These are phyloP conservation scores for Zeugodacus cucurbitae DNA, from an alignment of 1,140 invertebrate species.

Conservation along the genomic window DNA sequence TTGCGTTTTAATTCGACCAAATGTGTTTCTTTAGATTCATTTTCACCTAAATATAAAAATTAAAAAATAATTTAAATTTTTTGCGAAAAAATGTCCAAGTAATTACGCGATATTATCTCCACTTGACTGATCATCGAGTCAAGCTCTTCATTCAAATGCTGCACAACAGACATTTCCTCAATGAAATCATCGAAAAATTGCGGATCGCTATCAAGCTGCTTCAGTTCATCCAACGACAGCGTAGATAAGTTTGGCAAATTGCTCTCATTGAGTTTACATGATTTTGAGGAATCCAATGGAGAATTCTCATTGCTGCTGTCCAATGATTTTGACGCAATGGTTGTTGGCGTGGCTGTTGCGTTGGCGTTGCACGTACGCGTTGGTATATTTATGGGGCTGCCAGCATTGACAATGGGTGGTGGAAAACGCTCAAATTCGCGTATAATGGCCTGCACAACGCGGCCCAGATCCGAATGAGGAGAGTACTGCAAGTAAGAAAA, in stretches of 20 bases:
- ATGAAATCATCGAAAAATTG: conserved; percentile 78
- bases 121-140: conserved; percentile 78
- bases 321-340: conserved; percentile 40
- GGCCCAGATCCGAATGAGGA: conserved; percentile 79
- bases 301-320: conserved; percentile 46
- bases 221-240: conserved; percentile 76
- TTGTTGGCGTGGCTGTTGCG: conserved; percentile 47
- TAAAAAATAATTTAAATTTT: neutral
- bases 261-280: conserved; percentile 45
- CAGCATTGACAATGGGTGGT: conserved; percentile 59
- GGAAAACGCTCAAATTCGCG: conserved; percentile 79
- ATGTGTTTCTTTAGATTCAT: conserved; percentile 75
- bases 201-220: conserved; percentile 74
- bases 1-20: conserved; percentile 72
- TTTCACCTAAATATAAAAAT: conserved; percentile 70
- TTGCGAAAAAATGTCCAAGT: neutral
- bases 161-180: conserved; percentile 73
- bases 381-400: conserved; percentile 46
- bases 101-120: conserved; percentile 76
- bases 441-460: conserved; percentile 81
- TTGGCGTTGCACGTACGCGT: conserved; percentile 46
- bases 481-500: conserved; percentile 71
- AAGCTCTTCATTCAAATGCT: conserved; percentile 75
- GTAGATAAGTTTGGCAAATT: conserved; percentile 75
- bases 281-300: conserved; percentile 39